A percentile compares a stretch with the other conserved stretches of the same genome.
phyloP scores from a whole-genome alignment of 2,113 vertebrate genomes.

The Neolamprologus fasciatus region DNA sequence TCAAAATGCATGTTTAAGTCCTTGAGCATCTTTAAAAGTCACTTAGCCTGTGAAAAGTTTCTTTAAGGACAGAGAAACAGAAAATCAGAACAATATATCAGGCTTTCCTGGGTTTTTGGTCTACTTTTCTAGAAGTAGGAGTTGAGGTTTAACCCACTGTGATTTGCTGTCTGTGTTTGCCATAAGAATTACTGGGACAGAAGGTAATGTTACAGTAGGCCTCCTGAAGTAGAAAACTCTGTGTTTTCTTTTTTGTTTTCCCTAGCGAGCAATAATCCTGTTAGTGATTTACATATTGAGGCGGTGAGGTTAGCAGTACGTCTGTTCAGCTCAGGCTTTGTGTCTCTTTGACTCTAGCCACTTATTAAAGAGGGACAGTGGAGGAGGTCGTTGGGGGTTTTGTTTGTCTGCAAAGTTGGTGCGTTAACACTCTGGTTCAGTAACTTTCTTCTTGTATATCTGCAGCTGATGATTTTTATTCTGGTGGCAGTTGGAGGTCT shows the following conservation, averaged over 20 bases:
- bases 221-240: neutral
- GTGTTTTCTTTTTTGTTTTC: neutral
- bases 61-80: neutral
- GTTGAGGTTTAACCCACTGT: neutral
- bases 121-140: neutral
- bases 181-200: neutral
- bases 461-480: neutral
- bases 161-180: neutral
- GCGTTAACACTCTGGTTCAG: neutral
- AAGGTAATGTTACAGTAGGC: neutral
- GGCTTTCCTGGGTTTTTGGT: neutral
- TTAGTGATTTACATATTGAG: neutral
- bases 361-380: neutral
- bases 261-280: conserved; percentile 31
- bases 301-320: neutral
- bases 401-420: neutral
- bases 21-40: neutral
- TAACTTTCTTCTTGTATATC: neutral
- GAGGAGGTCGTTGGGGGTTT: neutral
- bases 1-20: neutral
- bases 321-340: neutral
- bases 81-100: neutral
- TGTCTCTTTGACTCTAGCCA: neutral
- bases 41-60: neutral
- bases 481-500: neutral